A percentile compares a stretch with the other conserved stretches of the same genome.
These are phyloP conservation scores for Melanotaenia trifasciata DNA, from an alignment of 2,797 vertebrate species.

Conservation along the genomic window DNA sequence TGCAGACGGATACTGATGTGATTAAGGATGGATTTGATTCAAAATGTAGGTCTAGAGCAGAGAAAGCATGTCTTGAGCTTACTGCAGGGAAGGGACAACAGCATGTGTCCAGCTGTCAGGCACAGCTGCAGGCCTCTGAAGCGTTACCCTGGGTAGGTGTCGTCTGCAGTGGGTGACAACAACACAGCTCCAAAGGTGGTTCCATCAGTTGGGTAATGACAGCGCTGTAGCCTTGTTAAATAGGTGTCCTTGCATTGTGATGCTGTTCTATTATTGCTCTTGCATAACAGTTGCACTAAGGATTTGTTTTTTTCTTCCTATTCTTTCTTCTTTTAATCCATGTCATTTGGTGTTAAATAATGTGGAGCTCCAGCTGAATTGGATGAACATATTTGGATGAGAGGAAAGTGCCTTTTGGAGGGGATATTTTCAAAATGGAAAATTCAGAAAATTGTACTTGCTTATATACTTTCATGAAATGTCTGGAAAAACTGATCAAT, in stretches of 20 bases:
- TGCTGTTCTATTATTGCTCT: conserved; percentile 39
- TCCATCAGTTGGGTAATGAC: conserved; percentile 50
- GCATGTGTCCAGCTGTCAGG: conserved; percentile 78
- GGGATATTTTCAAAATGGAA: neutral
- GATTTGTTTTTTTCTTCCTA: conserved; percentile 22
- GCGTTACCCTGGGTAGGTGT: conserved; percentile 52
- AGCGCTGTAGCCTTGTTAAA: conserved; percentile 49
- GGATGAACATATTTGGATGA: conserved; percentile 11
- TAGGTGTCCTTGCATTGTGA: conserved; percentile 44
- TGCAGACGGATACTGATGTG: conserved; percentile 39
- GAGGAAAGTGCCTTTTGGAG: conserved; percentile 1
- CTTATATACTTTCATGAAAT: conserved; percentile 5
- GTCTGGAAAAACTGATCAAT: conserved; percentile 26
- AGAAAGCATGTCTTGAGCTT: conserved; percentile 47
- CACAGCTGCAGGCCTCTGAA: conserved; percentile 72
- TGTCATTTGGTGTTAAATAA: conserved; percentile 39
- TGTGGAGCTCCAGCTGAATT: conserved; percentile 11
- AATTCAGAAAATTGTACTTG: conserved; percentile 43
- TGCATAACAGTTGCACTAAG: conserved; percentile 36
- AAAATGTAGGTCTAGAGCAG: conserved; percentile 67
- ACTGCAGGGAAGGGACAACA: conserved; percentile 52
- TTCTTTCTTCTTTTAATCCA: conserved; percentile 7
- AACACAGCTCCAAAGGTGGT: conserved; percentile 60
- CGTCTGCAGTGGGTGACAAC: conserved; percentile 48
- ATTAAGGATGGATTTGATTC: conserved; percentile 68